Conservation (phyloP, 2,113 vertebrate species). For the Acrocephalus arundinaceus region DNA sequence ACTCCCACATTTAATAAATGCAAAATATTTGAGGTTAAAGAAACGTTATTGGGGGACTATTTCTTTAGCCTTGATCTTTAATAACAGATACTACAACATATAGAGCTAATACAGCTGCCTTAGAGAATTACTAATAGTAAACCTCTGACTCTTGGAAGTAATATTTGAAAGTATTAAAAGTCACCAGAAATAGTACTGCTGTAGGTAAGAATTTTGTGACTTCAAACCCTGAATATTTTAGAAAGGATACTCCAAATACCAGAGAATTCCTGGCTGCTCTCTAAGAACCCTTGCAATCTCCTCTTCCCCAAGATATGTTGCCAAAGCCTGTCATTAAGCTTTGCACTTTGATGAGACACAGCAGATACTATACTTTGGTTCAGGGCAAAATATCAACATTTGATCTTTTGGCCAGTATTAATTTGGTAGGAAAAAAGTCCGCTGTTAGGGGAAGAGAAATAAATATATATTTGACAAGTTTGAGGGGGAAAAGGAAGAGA, state of each 20-base stretch:
- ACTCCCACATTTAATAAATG: not conserved
- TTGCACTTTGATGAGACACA: not conserved
- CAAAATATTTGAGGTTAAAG: not conserved
- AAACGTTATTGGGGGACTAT: not conserved
- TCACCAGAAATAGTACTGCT: not conserved
- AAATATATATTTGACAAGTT: not conserved
- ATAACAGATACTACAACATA: not conserved
- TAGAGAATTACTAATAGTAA: not conserved
- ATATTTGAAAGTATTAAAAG: not conserved
- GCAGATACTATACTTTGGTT: not conserved
- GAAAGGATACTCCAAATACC: not conserved
- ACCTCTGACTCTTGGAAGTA: not conserved
- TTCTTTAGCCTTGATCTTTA: not conserved
- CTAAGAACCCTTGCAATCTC: not conserved
- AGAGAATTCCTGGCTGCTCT: not conserved
- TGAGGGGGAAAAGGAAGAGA: accelerated
- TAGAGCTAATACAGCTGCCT: not conserved
- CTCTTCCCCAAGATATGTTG: not conserved
- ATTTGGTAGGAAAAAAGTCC: not conserved
- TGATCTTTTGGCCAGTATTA: not conserved
- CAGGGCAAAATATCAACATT: not conserved
- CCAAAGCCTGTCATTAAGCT: not conserved
- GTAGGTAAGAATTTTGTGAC: not conserved
- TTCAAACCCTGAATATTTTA: not conserved
- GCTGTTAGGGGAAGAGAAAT: not conserved